Evolutionary conservation across 2,113 vertebrate species (phyloP).

Genomic region (Sus scrofa): DNA sequence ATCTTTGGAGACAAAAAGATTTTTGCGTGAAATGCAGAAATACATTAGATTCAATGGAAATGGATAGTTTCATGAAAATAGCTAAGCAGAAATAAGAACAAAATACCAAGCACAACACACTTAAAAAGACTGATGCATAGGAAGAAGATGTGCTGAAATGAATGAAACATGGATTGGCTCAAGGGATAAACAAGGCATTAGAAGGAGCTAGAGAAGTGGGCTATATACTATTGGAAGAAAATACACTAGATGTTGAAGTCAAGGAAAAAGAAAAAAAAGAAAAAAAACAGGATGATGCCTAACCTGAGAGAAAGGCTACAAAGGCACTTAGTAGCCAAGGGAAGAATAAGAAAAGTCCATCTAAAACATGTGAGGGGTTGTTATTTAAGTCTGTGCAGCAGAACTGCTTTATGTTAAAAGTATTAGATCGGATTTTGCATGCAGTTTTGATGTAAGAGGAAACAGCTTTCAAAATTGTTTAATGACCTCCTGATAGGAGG

Average conservation of each 20-base stretch:
- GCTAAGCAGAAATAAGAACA: background rate
- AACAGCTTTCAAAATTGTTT: conserved; percentile 77
- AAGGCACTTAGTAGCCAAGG: background rate
- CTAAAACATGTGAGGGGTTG: background rate
- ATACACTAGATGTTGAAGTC: background rate
- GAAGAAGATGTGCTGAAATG: background rate
- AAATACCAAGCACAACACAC: background rate
- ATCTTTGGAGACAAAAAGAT: conserved; percentile 38
- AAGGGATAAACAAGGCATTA: conserved; percentile 4
- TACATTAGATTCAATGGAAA: conserved; percentile 19
- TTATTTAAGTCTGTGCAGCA: conserved; percentile 22
- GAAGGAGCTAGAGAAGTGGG: background rate
- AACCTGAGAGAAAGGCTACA: background rate
- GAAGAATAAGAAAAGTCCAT: background rate
- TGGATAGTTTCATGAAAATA: conserved; percentile 5
- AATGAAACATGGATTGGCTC: background rate
- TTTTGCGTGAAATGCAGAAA: conserved; percentile 22
- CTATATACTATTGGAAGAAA: background rate
- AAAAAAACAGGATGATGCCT: background rate
- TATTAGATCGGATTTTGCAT: conserved; percentile 56
- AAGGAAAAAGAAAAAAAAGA: background rate
- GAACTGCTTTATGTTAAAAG: conserved; percentile 63
- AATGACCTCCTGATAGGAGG: conserved; percentile 78
- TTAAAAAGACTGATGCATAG: background rate
- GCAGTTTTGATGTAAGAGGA: conserved; percentile 66